Evolutionary conservation across 1,140 invertebrate species (phyloP), one percentile per base, ranked within the genome.

Genomic region (Drosophila arawakana): DNA sequence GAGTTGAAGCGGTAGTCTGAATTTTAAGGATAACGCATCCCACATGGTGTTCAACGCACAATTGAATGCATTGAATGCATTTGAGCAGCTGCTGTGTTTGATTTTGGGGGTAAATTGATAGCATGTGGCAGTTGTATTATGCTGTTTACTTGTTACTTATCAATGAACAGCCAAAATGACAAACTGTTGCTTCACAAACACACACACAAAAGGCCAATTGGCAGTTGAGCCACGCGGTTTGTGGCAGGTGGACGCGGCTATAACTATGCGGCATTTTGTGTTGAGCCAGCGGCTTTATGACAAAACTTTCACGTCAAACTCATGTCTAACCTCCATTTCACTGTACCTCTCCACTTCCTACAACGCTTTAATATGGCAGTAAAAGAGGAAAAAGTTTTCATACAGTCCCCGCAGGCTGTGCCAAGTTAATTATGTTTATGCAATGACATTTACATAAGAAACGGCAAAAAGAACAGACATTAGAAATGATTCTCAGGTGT

Each of bases 341-440:
- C 25, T 30, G 6, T 39, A 52, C 66, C 60, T 21, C 18, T 21
- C 67, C 67, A 44, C 54, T 49, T 63, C 55, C 41, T 69, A 70
- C 71, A 60, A 78, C 62, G 50, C 62, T 82, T 88, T 85, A 82
- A 77, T 82, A 59, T 66, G 76, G 63, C 71, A 68, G 65, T 86
- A 70, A 85, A 86, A 85, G 81, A 85, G 54, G 25, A 3, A 30
- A 30, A 30, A 30, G 25, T 30, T 86, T 85, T 66, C 76, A 76
- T 83, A 76, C 67, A 73, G 54, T 72, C 71, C 62, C 52, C 52
- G 52, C 70, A 73, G 76, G 73, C 73, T 62, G 50, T 61, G 37
- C 59, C 73, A 76, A 82, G 83, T 88, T 82, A 86, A 86, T 86
- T 88, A 82, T 79, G 76, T 81, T 85, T 86, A 79, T 86, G 79